Percentiles rank a stretch among this genome's conserved stretches.
phyloP scores from a whole-genome alignment of 2,888 invertebrate species.

The Lymantria dispar region DNA sequence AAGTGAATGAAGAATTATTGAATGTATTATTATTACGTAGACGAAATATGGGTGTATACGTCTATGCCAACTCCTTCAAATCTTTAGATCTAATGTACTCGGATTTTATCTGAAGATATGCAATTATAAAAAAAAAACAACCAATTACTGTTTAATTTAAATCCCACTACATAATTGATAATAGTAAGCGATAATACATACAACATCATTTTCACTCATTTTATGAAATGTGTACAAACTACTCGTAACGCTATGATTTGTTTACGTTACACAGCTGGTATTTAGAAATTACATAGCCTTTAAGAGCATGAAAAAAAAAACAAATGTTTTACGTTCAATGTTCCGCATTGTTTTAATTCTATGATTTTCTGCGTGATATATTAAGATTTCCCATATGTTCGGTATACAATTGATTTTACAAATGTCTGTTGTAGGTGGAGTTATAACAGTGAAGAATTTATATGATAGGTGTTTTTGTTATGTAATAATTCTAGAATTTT shows the following conservation, averaged over 20 bases:
- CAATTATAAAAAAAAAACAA: no score
- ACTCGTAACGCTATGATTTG: neutral
- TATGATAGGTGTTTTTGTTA: constrained; percentile 4
- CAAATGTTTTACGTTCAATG: constrained; percentile 7
- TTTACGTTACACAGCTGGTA: constrained; percentile 14
- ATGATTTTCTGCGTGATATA: neutral
- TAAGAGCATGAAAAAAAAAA: constrained; percentile 14
- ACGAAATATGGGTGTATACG: no score
- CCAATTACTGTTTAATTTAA: no score
- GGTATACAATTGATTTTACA: constrained; percentile 15
- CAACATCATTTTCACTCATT: neutral
- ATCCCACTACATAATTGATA: no score
- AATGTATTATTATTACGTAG: no score
- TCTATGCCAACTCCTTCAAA: no score
- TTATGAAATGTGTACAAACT: no score
- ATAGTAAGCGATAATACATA: neutral
- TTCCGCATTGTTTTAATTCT: constrained; percentile 21
- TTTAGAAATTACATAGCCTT: constrained; percentile 15
- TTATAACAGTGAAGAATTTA: constrained; percentile 9
- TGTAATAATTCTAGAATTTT: neutral
- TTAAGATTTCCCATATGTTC: constrained; percentile 15
- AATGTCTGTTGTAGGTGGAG: constrained; percentile 12
- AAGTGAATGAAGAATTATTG: no score
- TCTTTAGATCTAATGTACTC: no score
- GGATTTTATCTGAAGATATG: no score